Evolutionary conservation across 2,797 vertebrate genomes (phyloP), one percentile per base, ranked within the genome.

Genomic region (Squalus acanthias): DNA sequence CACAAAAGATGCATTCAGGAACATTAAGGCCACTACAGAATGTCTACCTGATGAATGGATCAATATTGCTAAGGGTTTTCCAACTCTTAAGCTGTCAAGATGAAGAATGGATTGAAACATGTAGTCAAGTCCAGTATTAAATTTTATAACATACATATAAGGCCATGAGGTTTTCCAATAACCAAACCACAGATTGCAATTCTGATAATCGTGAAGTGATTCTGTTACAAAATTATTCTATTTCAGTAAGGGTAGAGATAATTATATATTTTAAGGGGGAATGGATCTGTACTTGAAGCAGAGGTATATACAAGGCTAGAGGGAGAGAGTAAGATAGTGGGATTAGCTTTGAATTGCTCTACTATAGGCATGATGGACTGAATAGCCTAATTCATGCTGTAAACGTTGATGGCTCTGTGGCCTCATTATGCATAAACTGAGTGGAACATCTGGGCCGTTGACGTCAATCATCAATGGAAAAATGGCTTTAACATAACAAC

Each of bases 81-180:
- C 63, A 67, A 92, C 89, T 92, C 60, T 92, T 92, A 67, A 92
- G n/a, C 89, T 92, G 63, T 67, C 89, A 92, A 92, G 89, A 65
- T 92, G 89, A 67, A n/a, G 39, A 93, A 93, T 69, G 63, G n/a
- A 57, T 67, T 93, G 24, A 67, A 67, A 69, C 65, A 12, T 10
- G 91, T 69, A 39, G 17, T 93, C 22, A 39, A 93, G n/a, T 24
- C 65, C 10, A 24, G 63, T 92, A 29, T 69, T 69, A 93, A 46
- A 93, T 67, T 65, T 92, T 67, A 92, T 92, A 67, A 22, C 24
- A 93, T 93, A 46, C 65, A 46, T 69, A 93, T 69, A 69, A 69
- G 46, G 39, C 91, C 79, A 24, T 26, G 9, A 93, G 8, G 63
- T 26, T 67, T 93, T 69, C n/a, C 91, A 46, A 24, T 93, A 93